A percentile compares a stretch with the other conserved stretches of the same genome.
These are phyloP conservation scores for Chelonus formosanus DNA, from an alignment of 2,888 invertebrate species.

Conservation along the genomic window DNA sequence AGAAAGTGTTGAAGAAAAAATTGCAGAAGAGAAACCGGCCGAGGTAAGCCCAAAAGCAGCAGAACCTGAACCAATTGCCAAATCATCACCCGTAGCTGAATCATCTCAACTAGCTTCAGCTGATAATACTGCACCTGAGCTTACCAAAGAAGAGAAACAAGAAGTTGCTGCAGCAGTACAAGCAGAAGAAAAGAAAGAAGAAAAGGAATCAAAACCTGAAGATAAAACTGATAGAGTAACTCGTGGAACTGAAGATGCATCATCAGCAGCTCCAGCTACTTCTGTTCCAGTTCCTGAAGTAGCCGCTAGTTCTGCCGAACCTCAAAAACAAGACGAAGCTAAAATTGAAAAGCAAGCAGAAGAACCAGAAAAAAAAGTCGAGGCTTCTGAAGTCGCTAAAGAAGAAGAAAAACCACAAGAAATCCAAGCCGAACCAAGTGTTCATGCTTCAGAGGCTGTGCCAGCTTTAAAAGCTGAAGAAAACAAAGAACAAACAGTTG, in stretches of 20 bases:
- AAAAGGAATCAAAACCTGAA: conserved; percentile 58
- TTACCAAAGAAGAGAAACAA: conserved; percentile 25
- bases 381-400: conserved; percentile 25
- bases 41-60: conserved; percentile 44
- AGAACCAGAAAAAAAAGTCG: conserved; percentile 27
- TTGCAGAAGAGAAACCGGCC: conserved; percentile 39
- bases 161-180: conserved; percentile 34
- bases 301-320: conserved; percentile 14
- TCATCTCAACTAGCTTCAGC: conserved; percentile 26
- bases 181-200: conserved; percentile 51
- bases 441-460: conserved; percentile 15
- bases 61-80: conserved; percentile 43
- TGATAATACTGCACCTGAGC: conserved; percentile 31
- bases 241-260: conserved; percentile 53
- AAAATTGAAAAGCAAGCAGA: conserved; percentile 21
- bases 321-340: conserved; percentile 19
- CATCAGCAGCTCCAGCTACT: conserved; percentile 33
- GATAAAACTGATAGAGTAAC: conserved; percentile 56
- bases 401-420: conserved; percentile 36
- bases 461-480: conserved; percentile 17
- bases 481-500: not conserved
- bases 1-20: conserved; percentile 22
- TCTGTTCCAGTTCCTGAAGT: conserved; percentile 20
- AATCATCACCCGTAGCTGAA: conserved; percentile 38
- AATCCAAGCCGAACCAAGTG: conserved; percentile 7